phyloP scores from a whole-genome alignment of 2,113 vertebrate genomes.

The Synchiropus splendidus region DNA sequence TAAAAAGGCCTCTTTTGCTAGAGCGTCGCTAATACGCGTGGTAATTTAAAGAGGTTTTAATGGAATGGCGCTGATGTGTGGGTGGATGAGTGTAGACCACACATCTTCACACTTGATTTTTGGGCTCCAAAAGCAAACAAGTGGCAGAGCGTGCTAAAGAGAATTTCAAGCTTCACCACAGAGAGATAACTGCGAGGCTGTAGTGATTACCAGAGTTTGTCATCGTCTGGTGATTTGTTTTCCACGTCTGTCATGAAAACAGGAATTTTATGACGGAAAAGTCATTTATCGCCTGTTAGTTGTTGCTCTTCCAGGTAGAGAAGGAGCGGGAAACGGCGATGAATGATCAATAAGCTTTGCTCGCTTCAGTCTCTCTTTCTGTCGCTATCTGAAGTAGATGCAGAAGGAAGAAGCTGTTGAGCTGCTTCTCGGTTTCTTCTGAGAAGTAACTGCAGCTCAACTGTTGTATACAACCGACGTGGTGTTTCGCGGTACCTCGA shows the following conservation, averaged over 20 bases:
- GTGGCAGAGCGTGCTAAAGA: slow-evolving; percentile 47
- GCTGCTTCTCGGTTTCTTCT: too few species aligned
- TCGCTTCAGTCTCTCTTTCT: too few species aligned
- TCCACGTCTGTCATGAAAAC: too few species aligned
- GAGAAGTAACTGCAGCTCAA: too few species aligned
- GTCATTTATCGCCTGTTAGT: too few species aligned
- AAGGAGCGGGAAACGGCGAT: too few species aligned
- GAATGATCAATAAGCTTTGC: too few species aligned
- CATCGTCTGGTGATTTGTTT: slow-evolving; percentile 33
- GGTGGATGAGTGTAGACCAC: slow-evolving; percentile 16
- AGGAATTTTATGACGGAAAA: too few species aligned
- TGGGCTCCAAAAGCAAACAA: slow-evolving; percentile 48
- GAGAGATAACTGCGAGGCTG: slow-evolving; percentile 35
- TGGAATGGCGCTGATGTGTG: slow-evolving; percentile 45
- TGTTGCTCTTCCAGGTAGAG: slow-evolving; percentile 14
- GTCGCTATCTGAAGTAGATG: too few species aligned
- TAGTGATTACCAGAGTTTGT: slow-evolving; percentile 30
- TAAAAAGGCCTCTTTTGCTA: slow-evolving; percentile 30
- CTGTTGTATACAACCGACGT: too few species aligned
- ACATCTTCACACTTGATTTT: slow-evolving; percentile 34
- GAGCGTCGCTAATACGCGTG: slow-evolving; percentile 41
- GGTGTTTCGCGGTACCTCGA: too few species aligned
- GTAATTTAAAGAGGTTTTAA: slow-evolving; percentile 42
- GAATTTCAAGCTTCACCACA: slow-evolving; percentile 48
- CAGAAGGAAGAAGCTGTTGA: too few species aligned